Evolutionary conservation across 2,797 vertebrate genomes (phyloP), one percentile per base, ranked within the genome.

Genomic region (Cossypha heuglini): DNA sequence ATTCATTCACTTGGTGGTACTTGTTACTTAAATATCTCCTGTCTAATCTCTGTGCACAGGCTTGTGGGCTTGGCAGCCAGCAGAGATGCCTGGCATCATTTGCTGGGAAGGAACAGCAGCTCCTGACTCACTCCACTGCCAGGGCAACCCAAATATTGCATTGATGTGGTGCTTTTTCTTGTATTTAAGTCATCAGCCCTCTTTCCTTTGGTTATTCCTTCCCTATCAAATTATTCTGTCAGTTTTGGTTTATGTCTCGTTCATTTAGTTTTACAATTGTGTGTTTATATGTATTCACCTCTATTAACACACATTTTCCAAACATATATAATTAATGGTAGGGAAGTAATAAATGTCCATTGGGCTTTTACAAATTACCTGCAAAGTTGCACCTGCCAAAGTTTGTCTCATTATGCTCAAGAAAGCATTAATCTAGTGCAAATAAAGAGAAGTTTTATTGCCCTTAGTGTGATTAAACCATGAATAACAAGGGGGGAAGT

Each of bases 401-500:
- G 31, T 63, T 57, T 92, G 43, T 67, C 63, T 63, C 22, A 61
- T 57, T 88, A 83, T 28, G 38, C 38, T 55, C 29, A 51, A 63
- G 52, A 88, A 95, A 94, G 16, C 5, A 28, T 90, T 67, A 72
- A 14, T 64, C 64, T 45, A 61, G 8, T 26, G 6, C 86, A 68
- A 94, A 79, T 45, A 92, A 67, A 91, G 40, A 68, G 38, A 10
- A 62, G 12, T 40, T 96, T 95, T 86, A 91, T 86, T 94, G 45
- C 54, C 22, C 37, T 68, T 64, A 25, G 5, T 68, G 52, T 63
- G 63, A 73, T 77, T 75, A 88, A 91, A 64, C 11, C 26, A 48
- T 26, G 18, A 68, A 45, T 33, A 81, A 55, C 28, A 46, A 59
- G 64, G 22, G 10, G 66, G 13, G 46, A 91, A 83, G 12, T 9